Conservation (phyloP, 1,140 invertebrate genomes). For the Anastrepha ludens region DNA sequence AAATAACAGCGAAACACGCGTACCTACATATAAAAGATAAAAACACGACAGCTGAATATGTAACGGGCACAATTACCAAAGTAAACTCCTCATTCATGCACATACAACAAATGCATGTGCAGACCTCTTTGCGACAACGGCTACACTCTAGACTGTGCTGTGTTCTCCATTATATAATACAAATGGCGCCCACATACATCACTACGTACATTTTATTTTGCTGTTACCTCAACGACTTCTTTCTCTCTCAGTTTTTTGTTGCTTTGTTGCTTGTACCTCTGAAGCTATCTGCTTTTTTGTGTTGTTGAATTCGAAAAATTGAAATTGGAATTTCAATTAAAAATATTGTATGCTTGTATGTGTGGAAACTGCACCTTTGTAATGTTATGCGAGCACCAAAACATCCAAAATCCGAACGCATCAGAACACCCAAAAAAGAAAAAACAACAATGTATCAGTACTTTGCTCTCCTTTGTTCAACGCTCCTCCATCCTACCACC, state of each 20-base stretch:
- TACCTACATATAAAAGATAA: background rate
- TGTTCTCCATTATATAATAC: background rate
- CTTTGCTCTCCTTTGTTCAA: background rate
- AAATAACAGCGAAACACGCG: background rate
- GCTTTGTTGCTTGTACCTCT: background rate
- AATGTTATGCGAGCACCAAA: background rate
- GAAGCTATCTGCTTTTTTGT: background rate
- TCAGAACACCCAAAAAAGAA: no score
- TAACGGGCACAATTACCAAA: background rate
- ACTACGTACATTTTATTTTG: background rate
- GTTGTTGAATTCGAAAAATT: constrained; percentile 20
- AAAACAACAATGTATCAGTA: background rate
- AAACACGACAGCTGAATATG: background rate
- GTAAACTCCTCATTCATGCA: background rate
- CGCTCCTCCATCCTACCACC: background rate
- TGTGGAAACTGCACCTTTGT: background rate
- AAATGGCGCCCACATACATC: background rate
- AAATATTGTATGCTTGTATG: background rate
- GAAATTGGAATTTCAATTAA: constrained; percentile 46
- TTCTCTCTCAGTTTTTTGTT: background rate
- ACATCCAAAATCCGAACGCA: background rate
- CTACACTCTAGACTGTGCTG: background rate
- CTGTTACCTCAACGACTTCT: background rate
- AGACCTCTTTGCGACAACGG: background rate
- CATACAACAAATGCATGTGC: background rate